Evolutionary conservation across 2,797 vertebrate genomes (phyloP).

Genomic region (Fistularia commersonii): DNA sequence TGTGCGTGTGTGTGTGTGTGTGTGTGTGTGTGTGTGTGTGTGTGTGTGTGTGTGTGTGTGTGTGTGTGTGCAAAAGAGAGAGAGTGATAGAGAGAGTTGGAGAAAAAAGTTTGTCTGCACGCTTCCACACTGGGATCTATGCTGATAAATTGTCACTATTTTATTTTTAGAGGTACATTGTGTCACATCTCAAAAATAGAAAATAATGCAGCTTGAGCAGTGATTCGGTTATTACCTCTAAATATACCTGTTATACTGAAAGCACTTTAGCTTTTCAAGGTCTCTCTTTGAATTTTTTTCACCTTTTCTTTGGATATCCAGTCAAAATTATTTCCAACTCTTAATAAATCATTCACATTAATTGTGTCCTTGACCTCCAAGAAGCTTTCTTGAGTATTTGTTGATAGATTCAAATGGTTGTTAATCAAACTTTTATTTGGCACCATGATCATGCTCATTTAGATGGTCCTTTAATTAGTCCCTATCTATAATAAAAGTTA

Average conservation of each 20-base stretch:
- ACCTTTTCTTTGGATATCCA: not conserved
- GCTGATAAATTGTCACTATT: conserved; percentile 43
- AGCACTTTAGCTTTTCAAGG: conserved; percentile 20
- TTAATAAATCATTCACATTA: no score
- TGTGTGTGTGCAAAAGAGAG: conserved; percentile 11
- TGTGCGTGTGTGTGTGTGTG: conserved; percentile 7
- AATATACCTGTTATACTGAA: conserved; percentile 54
- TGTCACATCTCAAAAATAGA: conserved; percentile 61
- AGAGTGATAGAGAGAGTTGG: not conserved
- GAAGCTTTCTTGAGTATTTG: no score
- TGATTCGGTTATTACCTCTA: conserved; percentile 61
- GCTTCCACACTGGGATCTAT: conserved; percentile 38
- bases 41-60: conserved; percentile 8
- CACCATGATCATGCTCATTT: no score
- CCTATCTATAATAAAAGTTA: no score
- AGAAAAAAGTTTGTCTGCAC: conserved; percentile 44
- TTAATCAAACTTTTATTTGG: no score
- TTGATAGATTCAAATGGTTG: no score
- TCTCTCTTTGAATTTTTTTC: conserved; percentile 1
- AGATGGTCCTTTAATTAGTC: no score
- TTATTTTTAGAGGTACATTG: conserved; percentile 66
- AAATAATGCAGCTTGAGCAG: conserved; percentile 48
- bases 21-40: conserved; percentile 5
- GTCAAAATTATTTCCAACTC: not conserved
- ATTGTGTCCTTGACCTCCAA: no score